A percentile compares a stretch with the other conserved stretches of the same genome.
Conservation (phyloP, 2,888 invertebrate species). For the Nemotelus pantherinus region DNA sequence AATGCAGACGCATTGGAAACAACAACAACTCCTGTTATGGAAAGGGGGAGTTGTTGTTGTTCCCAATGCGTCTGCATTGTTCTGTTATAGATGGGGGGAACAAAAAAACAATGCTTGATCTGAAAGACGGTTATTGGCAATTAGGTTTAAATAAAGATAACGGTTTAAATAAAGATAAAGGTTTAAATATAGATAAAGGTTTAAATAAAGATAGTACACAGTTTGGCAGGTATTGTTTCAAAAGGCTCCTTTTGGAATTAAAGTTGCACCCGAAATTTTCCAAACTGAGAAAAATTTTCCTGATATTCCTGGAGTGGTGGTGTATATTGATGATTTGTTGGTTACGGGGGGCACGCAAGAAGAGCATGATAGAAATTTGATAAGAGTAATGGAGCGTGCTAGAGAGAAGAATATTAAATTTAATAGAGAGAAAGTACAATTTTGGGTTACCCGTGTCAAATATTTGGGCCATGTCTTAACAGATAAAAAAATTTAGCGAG, state of each 20-base stretch:
- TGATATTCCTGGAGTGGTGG: background rate
- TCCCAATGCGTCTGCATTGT: too few relatives aligned
- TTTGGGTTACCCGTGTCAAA: background rate
- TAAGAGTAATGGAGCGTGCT: background rate
- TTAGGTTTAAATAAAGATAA: too few relatives aligned
- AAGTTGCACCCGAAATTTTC: too few relatives aligned
- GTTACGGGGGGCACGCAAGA: background rate
- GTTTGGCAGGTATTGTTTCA: background rate
- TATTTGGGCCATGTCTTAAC: constrained; percentile 2
- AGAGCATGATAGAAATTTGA: background rate
- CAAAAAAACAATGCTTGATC: too few relatives aligned
- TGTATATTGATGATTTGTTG: constrained; percentile 13
- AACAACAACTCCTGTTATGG: too few relatives aligned
- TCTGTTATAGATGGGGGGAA: too few relatives aligned
- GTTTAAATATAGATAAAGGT: too few relatives aligned
- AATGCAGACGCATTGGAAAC: too few relatives aligned
- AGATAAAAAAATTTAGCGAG: background rate
- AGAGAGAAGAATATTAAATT: constrained; percentile 10
- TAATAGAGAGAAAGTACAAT: constrained; percentile 10
- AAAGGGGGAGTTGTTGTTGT: too few relatives aligned
- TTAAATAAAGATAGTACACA: background rate
- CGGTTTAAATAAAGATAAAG: too few relatives aligned
- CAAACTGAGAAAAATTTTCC: background rate
- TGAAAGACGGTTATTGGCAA: too few relatives aligned
- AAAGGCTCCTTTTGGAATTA: too few relatives aligned